Evolutionary conservation across 2,113 vertebrate species (phyloP).

Genomic region (Protomyctophum bolini): DNA sequence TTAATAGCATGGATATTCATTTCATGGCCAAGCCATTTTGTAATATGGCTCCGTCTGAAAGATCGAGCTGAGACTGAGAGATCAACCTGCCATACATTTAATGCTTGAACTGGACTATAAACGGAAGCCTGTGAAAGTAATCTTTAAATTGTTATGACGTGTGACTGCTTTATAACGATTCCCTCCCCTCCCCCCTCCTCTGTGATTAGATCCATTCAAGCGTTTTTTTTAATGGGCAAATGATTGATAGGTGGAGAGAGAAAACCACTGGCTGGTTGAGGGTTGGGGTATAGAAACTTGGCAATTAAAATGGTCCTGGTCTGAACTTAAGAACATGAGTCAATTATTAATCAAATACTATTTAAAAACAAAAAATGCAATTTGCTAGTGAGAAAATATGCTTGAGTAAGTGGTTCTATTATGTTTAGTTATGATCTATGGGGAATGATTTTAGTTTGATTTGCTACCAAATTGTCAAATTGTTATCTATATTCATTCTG

Average conservation of each 20-base stretch:
- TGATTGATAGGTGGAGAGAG: slow-evolving; percentile 75
- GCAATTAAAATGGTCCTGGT: slow-evolving; percentile 57
- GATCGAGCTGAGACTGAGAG: no score
- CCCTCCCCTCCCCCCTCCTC: slow-evolving; percentile 67
- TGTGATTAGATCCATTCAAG: slow-evolving; percentile 77
- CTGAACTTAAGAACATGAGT: slow-evolving; percentile 28
- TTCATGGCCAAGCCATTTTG: no score
- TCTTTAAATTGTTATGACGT: slow-evolving; percentile 52
- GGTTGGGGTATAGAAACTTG: slow-evolving; percentile 34
- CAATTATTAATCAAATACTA: slow-evolving; percentile 56
- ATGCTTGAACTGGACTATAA: no score
- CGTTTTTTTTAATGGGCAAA: slow-evolving; percentile 67
- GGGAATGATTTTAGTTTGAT: background rate
- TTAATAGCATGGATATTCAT: no score
- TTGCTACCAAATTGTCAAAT: slow-evolving; percentile 4
- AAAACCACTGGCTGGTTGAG: slow-evolving; percentile 57
- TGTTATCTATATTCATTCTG: background rate
- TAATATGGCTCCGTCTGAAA: no score
- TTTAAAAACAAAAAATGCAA: no score
- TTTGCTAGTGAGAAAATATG: no score
- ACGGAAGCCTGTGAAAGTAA: slow-evolving; percentile 4
- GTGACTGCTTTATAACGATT: slow-evolving; percentile 64
- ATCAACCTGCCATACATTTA: no score
- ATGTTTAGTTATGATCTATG: no score
- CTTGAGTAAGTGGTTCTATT: no score